Evolutionary conservation across 2,888 invertebrate genomes (phyloP).

Genomic region (Elegia similella): DNA sequence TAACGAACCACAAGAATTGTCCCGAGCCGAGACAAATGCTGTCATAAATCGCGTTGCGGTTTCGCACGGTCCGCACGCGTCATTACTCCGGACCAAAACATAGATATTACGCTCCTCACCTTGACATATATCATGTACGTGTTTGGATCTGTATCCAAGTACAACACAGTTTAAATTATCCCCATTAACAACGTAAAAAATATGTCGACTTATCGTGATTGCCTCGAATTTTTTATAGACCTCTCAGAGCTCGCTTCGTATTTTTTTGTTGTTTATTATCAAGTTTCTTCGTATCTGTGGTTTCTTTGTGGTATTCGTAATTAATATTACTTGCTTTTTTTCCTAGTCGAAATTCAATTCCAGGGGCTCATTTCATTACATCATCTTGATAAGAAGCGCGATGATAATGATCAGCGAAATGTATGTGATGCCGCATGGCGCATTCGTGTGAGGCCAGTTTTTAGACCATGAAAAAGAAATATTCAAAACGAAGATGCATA

Average conservation of each 20-base stretch:
- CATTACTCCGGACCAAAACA: slow-evolving; percentile 10
- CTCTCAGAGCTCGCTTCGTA: slow-evolving; percentile 6
- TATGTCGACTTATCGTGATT: slow-evolving; percentile 34
- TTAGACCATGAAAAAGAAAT: background rate
- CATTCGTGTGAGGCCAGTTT: background rate
- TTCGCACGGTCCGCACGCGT: background rate
- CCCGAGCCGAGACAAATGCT: background rate
- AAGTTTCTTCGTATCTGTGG: slow-evolving; percentile 38
- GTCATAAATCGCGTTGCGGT: background rate
- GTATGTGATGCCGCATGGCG: background rate
- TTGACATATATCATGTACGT: slow-evolving; percentile 13
- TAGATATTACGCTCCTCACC: slow-evolving; percentile 9
- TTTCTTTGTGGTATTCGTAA: slow-evolving; percentile 39
- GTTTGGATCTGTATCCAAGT: slow-evolving; percentile 10
- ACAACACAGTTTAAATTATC: slow-evolving; percentile 13
- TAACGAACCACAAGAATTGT: background rate
- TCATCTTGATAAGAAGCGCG: slow-evolving; percentile 11
- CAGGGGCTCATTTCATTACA: slow-evolving; percentile 8
- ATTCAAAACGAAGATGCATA: background rate
- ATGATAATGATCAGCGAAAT: background rate
- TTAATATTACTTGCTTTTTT: slow-evolving; percentile 30
- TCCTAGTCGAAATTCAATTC: slow-evolving; percentile 26
- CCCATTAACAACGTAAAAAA: slow-evolving; percentile 26
- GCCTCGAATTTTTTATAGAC: slow-evolving; percentile 28
- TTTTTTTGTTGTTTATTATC: slow-evolving; percentile 34